These are phyloP conservation scores for Cliona cf. orientalis DNA, from an alignment of 37 sponge, comb jelly and placozoan species.

Conservation along the genomic window DNA sequence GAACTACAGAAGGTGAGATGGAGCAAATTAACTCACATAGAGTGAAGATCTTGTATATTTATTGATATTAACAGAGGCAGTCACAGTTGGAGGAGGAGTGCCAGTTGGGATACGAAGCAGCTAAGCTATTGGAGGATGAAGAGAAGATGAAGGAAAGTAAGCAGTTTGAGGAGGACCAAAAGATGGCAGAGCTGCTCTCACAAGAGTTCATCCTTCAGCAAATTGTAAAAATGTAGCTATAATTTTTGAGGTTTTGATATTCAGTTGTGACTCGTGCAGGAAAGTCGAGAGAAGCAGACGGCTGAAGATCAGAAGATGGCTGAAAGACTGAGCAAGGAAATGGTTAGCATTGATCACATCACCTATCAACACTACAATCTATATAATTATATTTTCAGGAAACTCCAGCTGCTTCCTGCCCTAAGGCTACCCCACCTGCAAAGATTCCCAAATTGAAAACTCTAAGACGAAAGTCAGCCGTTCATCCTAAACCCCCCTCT, in stretches of 20 bases:
- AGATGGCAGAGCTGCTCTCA: slow-evolving; percentile 2
- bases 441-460: too few species aligned
- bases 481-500: too few species aligned
- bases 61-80: not conserved
- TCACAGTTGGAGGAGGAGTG: not conserved
- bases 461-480: too few species aligned
- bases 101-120: not conserved
- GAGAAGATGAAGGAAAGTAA: not conserved
- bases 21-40: not conserved
- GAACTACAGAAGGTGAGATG: not conserved
- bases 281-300: not conserved
- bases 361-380: too few species aligned
- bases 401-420: not conserved
- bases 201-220: slow-evolving; percentile 1
- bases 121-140: not conserved
- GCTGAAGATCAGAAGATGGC: not conserved
- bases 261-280: not conserved
- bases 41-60: not conserved
- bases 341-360: too few species aligned
- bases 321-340: not conserved
- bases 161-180: not conserved
- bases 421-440: too few species aligned
- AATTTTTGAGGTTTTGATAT: not conserved
- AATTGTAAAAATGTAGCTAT: not conserved
- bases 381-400: too few species aligned